A percentile compares a stretch with the other conserved stretches of the same genome.
Conservation (phyloP, 2,888 invertebrate genomes). For the Disparrhopalites patrizii region DNA sequence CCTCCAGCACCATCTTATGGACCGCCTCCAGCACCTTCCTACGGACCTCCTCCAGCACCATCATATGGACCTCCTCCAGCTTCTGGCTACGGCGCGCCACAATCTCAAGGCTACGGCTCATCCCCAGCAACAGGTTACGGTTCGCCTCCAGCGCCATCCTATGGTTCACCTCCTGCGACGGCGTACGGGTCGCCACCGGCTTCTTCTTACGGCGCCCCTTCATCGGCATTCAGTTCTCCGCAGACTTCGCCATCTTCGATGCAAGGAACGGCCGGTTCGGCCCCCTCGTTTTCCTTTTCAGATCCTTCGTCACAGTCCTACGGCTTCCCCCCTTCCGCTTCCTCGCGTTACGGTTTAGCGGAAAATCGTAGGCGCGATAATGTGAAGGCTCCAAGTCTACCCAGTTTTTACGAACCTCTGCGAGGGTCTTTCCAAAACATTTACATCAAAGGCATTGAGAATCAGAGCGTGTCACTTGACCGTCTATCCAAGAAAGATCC, state of each 20-base stretch:
- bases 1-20: slow-evolving; percentile 9
- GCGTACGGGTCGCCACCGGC: slow-evolving; percentile 5
- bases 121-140: not conserved
- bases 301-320: no score
- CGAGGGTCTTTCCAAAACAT: not conserved
- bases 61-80: slow-evolving; percentile 16
- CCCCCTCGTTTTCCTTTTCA: not conserved
- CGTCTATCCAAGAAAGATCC: slow-evolving; percentile 5
- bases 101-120: not conserved
- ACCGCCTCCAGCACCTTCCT: not conserved
- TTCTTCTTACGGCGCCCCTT: not conserved
- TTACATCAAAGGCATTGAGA: not conserved
- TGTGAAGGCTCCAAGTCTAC: not conserved
- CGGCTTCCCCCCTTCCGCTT: no score
- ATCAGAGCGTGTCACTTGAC: not conserved
- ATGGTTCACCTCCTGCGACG: slow-evolving; percentile 17
- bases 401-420: not conserved
- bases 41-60: not conserved
- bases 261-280: not conserved
- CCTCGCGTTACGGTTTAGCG: no score
- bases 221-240: no score
- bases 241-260: not conserved
- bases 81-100: slow-evolving; percentile 1
- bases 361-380: not conserved
- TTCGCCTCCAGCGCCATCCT: not conserved